Percentiles rank a stretch among this genome's conserved stretches.
phyloP scores from a whole-genome alignment of 1,140 invertebrate genomes.

The Pseudomyrmex flavicornis region DNA sequence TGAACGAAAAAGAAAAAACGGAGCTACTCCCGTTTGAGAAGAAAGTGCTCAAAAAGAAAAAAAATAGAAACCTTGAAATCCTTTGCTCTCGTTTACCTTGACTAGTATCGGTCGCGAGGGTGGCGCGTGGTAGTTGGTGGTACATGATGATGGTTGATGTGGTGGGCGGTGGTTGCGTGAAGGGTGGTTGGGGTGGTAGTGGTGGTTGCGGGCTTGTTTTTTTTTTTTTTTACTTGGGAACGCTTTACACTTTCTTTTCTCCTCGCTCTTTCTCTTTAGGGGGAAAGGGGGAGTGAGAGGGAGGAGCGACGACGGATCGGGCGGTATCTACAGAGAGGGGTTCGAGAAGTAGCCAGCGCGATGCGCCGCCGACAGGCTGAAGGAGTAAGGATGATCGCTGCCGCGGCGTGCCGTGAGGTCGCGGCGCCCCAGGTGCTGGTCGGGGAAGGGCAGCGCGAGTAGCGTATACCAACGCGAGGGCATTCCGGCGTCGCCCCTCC shows the following conservation, averaged over 20 bases:
- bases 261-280: constrained; percentile 26
- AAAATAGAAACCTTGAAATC: constrained; percentile 40
- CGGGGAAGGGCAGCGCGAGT: constrained; percentile 95
- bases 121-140: constrained; percentile 79
- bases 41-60: constrained; percentile 69
- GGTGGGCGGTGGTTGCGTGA: constrained; percentile 77
- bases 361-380: constrained; percentile 84
- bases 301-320: constrained; percentile 10
- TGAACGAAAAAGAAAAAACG: constrained; percentile 60
- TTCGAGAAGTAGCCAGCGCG: constrained; percentile 94
- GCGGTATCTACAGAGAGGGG: constrained; percentile 82
- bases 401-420: constrained; percentile 90
- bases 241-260: constrained; percentile 28
- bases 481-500: constrained; percentile 85
- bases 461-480: constrained; percentile 95
- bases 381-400: constrained; percentile 87
- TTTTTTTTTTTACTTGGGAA: constrained; percentile 49
- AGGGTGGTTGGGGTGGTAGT: constrained; percentile 74
- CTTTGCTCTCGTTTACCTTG: constrained; percentile 82
- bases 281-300: constrained; percentile 19
- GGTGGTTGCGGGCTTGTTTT: constrained; percentile 64
- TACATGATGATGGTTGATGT: constrained; percentile 78
- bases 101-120: constrained; percentile 82
- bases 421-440: constrained; percentile 94
- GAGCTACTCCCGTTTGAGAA: constrained; percentile 63